Evolutionary conservation across 2,888 invertebrate species (phyloP).

Genomic region (Luperina nickerlii): DNA sequence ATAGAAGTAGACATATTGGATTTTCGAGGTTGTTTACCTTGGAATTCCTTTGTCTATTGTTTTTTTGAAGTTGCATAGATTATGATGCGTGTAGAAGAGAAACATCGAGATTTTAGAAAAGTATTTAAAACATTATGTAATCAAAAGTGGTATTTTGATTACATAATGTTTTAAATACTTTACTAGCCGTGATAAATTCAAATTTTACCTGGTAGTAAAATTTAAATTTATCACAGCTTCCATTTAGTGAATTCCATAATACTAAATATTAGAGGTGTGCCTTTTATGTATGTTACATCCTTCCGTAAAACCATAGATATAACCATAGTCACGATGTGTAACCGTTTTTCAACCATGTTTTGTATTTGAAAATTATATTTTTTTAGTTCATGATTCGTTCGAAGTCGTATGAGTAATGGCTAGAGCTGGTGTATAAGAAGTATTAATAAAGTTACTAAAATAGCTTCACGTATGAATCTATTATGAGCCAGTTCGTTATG

Average conservation of each 20-base stretch:
- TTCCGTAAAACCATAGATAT: slow-evolving; percentile 30
- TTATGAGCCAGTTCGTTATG: slow-evolving; percentile 48
- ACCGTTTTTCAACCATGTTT: not conserved
- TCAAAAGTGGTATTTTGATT: not conserved
- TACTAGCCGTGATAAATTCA: too few relatives aligned
- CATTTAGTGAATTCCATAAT: slow-evolving; percentile 23
- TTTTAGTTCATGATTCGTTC: slow-evolving; percentile 19
- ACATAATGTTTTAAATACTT: too few relatives aligned
- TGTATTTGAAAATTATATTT: not conserved
- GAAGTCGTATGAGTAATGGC: slow-evolving; percentile 37
- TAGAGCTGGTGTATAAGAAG: slow-evolving; percentile 10
- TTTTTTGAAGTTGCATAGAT: not conserved
- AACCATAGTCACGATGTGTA: not conserved
- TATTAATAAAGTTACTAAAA: slow-evolving; percentile 55
- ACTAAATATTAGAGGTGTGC: slow-evolving; percentile 11
- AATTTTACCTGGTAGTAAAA: slow-evolving; percentile 30
- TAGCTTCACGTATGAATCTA: slow-evolving; percentile 51
- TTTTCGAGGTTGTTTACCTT: slow-evolving; percentile 55
- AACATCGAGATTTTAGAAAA: not conserved
- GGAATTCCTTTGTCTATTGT: slow-evolving; percentile 29
- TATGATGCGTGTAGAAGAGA: too few relatives aligned
- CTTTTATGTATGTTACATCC: slow-evolving; percentile 12
- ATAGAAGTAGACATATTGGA: slow-evolving; percentile 54
- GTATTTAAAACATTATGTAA: not conserved
- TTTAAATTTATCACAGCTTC: not conserved